These are phyloP conservation scores for Sylvilagus bachmani DNA, from an alignment of 2,113 vertebrate genomes.

Conservation along the genomic window DNA sequence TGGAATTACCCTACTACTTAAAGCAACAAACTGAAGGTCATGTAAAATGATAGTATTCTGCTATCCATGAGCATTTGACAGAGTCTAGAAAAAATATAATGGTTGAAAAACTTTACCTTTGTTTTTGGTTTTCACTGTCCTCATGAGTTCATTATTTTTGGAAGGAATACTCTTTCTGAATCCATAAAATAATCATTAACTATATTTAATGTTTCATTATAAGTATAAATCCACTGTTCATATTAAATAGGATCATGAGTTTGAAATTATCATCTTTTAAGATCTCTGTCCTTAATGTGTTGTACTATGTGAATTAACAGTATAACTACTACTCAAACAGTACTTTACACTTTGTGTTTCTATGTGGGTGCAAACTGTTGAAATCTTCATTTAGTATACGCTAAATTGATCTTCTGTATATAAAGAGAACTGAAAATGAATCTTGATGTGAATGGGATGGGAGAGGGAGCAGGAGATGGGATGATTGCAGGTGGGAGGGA, in stretches of 20 bases:
- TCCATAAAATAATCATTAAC: not conserved
- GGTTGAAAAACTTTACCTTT: conserved; percentile 20
- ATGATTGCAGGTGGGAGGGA: too few species aligned
- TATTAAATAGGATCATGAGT: conserved; percentile 11
- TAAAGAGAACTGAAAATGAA: too few species aligned
- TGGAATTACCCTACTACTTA: conserved; percentile 63
- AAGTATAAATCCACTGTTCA: conserved; percentile 8
- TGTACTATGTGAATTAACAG: too few species aligned
- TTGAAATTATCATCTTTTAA: conserved; percentile 40
- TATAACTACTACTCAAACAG: too few species aligned
- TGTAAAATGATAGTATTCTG: conserved; percentile 16
- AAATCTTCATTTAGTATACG: too few species aligned
- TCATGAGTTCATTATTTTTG: not conserved
- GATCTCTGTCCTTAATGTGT: not conserved
- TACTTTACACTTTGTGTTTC: too few species aligned
- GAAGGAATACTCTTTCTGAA: not conserved
- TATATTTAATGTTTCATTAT: not conserved
- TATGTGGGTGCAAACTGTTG: too few species aligned
- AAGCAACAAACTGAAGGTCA: conserved; percentile 52
- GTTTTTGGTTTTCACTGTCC: conserved; percentile 14
- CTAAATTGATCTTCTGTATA: too few species aligned
- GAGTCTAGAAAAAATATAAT: not conserved
- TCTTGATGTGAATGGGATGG: too few species aligned
- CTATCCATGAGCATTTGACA: not conserved
- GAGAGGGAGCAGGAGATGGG: too few species aligned